Evolutionary conservation across 2,113 vertebrate genomes (phyloP), one percentile per base, ranked within the genome.

Genomic region (Polypterus senegalus): DNA sequence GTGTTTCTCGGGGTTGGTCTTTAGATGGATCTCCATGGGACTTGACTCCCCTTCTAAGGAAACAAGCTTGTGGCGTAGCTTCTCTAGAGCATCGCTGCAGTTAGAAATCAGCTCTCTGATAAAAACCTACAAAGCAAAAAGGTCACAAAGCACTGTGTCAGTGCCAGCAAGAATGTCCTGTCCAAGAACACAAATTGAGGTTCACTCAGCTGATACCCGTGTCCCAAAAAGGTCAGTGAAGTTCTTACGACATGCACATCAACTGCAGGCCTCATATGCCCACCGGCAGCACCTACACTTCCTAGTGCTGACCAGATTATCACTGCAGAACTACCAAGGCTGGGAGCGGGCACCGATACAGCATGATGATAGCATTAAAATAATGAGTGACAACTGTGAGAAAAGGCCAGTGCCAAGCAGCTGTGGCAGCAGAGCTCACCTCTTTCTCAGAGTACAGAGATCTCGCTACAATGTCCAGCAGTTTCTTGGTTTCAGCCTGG

Each of bases 391-490:
- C 53, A 54, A 9, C 9, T 9, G 9, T 27, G 27, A 27, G 27
- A 7, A 10, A 1, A 8, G 3, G n/a, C 9, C 8, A 27, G 9
- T 9, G n/a, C 7, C 7, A 11, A 8, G 9, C 5, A 11, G n/a
- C 57, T 27, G 2, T 9, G 43, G 47, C 5, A 47, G 7, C 44
- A 8, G 6, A 56, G 7, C 49, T 61, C 61, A 98, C 95, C 91
- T 99, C 96, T 73, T 98, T 98, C 75, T 98, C 96, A 0, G 96
- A 99, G 77, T 99, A 99, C 69, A 99, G 73, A 3, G 96, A 99
- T 49, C 88, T 77, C 55, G 96, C 94, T 61, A 99, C 95, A 7
- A 99, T 97, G 69, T 98, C 94, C 82, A 99, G 71, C 61, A 99
- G 88, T 66, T 99, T 94, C 79, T 93, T 97, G 0, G 94, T 99